Evolutionary conservation across 2,888 invertebrate genomes (phyloP).

Genomic region (Falcaria lacertinaria): DNA sequence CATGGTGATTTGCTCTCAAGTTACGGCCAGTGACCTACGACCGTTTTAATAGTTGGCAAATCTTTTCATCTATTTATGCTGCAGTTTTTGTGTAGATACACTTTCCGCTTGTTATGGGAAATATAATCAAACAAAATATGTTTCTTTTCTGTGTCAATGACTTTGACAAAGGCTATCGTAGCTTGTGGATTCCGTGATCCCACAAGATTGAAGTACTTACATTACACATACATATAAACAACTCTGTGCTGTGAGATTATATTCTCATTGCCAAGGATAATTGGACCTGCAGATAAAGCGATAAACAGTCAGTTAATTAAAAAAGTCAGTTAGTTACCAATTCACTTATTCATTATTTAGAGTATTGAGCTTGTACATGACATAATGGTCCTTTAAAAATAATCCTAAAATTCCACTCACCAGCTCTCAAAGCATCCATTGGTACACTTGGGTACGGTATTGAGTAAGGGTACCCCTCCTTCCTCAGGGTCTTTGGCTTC

Average conservation of each 20-base stretch:
- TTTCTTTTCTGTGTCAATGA: neutral
- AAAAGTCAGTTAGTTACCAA: no score
- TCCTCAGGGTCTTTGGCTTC: constrained; percentile 92
- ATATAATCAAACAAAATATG: neutral
- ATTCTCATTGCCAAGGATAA: no score
- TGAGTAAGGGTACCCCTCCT: constrained; percentile 95
- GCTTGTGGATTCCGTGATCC: no score
- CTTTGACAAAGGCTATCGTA: no score
- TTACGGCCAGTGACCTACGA: neutral
- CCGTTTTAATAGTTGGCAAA: neutral
- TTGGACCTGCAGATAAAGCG: no score
- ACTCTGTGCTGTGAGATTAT: no score
- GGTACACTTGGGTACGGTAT: constrained; percentile 95
- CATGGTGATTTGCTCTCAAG: neutral
- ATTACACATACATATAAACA: no score
- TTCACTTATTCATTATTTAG: no score
- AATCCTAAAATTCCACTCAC: constrained; percentile 70
- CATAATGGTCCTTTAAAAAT: neutral
- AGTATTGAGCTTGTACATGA: no score
- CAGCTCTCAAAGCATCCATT: constrained; percentile 92
- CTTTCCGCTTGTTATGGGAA: neutral
- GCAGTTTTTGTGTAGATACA: neutral
- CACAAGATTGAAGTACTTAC: no score
- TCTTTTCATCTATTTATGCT: no score
- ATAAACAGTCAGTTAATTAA: no score